A percentile compares a stretch with the other conserved stretches of the same genome.
phyloP scores from a whole-genome alignment of 2,797 vertebrate genomes.

The Tapirus indicus region DNA sequence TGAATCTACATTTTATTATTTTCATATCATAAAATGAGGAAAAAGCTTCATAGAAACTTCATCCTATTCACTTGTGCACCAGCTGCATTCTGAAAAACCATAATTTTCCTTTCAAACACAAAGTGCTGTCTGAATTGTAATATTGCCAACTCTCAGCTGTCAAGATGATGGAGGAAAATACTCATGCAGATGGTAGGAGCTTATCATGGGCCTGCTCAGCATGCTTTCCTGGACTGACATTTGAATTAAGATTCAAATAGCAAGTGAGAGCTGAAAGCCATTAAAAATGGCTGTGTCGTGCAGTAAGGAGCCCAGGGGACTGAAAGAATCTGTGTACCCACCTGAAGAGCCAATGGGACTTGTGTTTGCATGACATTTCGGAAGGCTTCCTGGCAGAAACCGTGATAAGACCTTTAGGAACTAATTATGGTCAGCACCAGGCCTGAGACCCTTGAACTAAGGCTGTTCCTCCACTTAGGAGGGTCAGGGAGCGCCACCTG shows the following conservation, averaged over 20 bases:
- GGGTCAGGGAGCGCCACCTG: neutral
- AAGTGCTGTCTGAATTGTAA: slow-evolving; percentile 74
- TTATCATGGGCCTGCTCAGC: slow-evolving; percentile 35
- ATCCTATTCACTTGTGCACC: slow-evolving; percentile 65
- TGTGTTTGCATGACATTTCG: neutral
- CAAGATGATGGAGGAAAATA: slow-evolving; percentile 72
- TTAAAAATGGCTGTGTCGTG: neutral
- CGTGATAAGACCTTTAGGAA: neutral
- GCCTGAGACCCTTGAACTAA: neutral
- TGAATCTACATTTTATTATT: slow-evolving; percentile 74
- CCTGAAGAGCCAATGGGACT: neutral
- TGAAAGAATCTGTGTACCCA: neutral
- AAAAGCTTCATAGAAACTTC: slow-evolving; percentile 42
- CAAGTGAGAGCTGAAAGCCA: slow-evolving; percentile 39
- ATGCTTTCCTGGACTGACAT: neutral
- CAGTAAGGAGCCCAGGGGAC: neutral
- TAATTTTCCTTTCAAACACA: slow-evolving; percentile 82
- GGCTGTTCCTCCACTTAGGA: neutral
- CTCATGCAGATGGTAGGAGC: slow-evolving; percentile 70
- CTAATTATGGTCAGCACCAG: neutral
- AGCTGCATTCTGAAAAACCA: slow-evolving; percentile 81
- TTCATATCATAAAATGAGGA: slow-evolving; percentile 73
- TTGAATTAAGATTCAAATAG: slow-evolving; percentile 62
- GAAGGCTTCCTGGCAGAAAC: slow-evolving; percentile 42
- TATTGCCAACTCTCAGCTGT: slow-evolving; percentile 69